Percentiles rank a stretch among this genome's conserved stretches.
phyloP scores from a whole-genome alignment of 2,113 vertebrate species.

The Meles meles region DNA sequence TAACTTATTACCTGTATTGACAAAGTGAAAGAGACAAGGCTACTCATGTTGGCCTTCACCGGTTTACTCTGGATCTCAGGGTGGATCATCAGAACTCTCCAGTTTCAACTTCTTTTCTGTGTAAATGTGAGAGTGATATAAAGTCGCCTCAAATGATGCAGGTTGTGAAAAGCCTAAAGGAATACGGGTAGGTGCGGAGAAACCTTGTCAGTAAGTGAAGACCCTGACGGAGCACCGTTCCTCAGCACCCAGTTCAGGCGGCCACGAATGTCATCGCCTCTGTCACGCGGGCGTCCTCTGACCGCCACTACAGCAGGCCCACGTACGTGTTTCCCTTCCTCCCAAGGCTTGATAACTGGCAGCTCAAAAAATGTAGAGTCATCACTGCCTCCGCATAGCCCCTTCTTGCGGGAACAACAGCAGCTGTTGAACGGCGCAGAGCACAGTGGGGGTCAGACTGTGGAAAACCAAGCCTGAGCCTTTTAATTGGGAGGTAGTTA shows the following conservation, averaged over 20 bases:
- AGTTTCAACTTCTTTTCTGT: not conserved
- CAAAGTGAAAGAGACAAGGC: not conserved
- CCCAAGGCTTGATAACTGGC: not conserved
- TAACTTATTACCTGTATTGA: not conserved
- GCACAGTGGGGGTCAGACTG: constrained; percentile 52
- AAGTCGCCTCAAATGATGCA: not conserved
- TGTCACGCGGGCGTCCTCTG: not conserved
- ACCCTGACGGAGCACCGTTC: not conserved
- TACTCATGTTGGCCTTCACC: not conserved
- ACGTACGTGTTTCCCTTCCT: not conserved
- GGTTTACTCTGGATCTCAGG: not conserved
- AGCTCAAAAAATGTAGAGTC: constrained; percentile 26
- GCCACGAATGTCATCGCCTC: not conserved
- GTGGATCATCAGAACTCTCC: not conserved
- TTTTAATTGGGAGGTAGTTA: constrained; percentile 65
- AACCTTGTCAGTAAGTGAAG: not conserved
- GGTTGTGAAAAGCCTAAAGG: not conserved
- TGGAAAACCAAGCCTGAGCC: constrained; percentile 46
- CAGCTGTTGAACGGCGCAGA: constrained; percentile 51
- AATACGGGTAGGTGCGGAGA: not conserved
- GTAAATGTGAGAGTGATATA: not conserved
- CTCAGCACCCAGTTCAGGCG: not conserved
- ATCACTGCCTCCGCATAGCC: not conserved
- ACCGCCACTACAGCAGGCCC: not conserved
- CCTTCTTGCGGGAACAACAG: not conserved